Evolutionary conservation across 2,113 vertebrate genomes (phyloP).

Genomic region (Eidolon helvum): DNA sequence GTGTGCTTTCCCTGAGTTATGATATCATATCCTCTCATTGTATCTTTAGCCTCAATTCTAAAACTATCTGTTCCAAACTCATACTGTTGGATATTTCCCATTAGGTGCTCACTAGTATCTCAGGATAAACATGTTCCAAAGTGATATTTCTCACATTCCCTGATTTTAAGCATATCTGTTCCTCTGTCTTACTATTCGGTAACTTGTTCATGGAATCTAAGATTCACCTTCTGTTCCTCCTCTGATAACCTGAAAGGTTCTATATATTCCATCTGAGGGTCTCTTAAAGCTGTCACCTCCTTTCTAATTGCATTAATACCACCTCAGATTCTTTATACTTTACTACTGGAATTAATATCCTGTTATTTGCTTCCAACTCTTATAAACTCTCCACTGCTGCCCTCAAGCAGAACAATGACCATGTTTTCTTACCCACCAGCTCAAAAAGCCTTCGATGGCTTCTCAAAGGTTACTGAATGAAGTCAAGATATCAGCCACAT

Average conservation of each 20-base stretch:
- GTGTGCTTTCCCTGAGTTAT: background rate
- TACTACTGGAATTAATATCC: background rate
- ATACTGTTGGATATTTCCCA: background rate
- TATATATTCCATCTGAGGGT: background rate
- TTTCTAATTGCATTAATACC: conserved; percentile 1
- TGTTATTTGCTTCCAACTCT: background rate
- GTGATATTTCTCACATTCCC: background rate
- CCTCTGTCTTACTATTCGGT: background rate
- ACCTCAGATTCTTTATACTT: background rate
- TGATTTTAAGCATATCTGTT: background rate
- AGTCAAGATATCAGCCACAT: background rate
- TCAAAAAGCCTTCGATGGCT: background rate
- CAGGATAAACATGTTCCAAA: conserved; percentile 6
- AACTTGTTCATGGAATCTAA: background rate
- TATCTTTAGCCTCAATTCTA: background rate
- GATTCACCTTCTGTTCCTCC: background rate
- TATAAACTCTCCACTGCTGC: background rate
- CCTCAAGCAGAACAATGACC: background rate
- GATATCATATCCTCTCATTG: background rate
- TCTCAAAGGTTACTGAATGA: background rate
- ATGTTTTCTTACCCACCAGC: background rate
- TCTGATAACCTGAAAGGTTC: background rate
- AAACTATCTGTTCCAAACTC: background rate
- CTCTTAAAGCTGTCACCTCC: background rate
- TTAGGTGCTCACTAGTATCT: background rate